Base-by-base conservation (phyloP, 2,888 invertebrate genomes). In the Dexiosoma caninum region DNA sequence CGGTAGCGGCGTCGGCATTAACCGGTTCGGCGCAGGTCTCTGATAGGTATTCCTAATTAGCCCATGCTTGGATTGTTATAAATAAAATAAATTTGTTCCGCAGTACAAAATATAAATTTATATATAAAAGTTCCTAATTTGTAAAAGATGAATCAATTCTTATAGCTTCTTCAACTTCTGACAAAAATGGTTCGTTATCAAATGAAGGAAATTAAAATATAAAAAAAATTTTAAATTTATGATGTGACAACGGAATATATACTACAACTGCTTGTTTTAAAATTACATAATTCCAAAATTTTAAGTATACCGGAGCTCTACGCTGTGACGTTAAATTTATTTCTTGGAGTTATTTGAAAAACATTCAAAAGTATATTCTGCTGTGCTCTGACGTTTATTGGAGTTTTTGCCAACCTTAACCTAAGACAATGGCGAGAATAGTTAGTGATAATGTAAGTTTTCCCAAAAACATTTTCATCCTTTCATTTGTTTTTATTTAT, bases 401-500 rank as follows among this genome's bases (percentile, higher is more conserved):
- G 67, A 78, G 21, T 23, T 35, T 51, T 30, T 23, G 35, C 35
- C 44, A 27, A 69, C 80, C 72, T 67, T 80, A 80, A 80, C 76
- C 75, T 72, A 71, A 49, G 60, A 55, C 80, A 77, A 80, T 81
- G 81, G 76, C 81, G n/a, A 67, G 76, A 77, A 76, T 77, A 72
- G 62, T 77, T 30, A 67, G 30, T 69, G 81, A 81, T 67, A 81
- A 62, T 77, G 81, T 81, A 77, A 81, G 81, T 81, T 77, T 35
- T 32, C 44, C 6, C 9, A 14, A 59, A 19, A n/a, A n/a, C 40
- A 51, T 10, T 49, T 10, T 21, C 23, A 51, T 51, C 9, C 9
- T 27, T 40, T 32, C 21, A 42, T 32, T 42, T 42, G 2, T 37
- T 23, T n/a, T 23, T n/a, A 35, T 57, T 21, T 55, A n/a, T 46